phyloP scores from a whole-genome alignment of 2,797 vertebrate species.

The Halcyon smyrnensis region DNA sequence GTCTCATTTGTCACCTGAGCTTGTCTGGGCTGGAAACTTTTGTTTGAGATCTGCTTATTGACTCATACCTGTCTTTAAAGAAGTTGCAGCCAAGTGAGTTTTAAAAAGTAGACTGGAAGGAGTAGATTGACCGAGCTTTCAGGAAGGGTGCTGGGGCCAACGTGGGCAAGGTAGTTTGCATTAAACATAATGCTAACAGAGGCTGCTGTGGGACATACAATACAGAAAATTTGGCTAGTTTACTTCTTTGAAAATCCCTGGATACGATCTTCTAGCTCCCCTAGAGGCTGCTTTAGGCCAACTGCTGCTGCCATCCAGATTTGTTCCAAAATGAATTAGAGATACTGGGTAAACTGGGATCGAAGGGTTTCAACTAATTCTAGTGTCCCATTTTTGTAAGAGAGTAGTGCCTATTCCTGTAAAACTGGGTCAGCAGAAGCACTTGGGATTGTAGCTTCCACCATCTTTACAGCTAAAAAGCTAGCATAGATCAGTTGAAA shows the following conservation, averaged over 20 bases:
- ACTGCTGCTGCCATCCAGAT: background rate
- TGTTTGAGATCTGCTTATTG: background rate
- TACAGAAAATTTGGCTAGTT: background rate
- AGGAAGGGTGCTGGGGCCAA: background rate
- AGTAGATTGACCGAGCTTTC: background rate
- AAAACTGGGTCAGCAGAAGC: constrained; percentile 37
- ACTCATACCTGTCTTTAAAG: background rate
- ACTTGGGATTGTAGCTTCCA: constrained; percentile 11
- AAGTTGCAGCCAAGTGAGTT: background rate
- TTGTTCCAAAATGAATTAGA: background rate
- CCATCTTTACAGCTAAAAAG: constrained; percentile 30
- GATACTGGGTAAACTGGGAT: background rate
- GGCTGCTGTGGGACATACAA: background rate
- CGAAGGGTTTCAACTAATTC: background rate
- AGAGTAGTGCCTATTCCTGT: background rate
- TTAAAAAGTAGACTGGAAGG: background rate
- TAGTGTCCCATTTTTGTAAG: constrained; percentile 5
- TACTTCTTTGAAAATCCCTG: background rate
- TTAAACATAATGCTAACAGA: background rate
- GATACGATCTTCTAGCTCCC: constrained; percentile 45
- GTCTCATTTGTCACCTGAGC: background rate
- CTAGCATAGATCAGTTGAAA: constrained; percentile 37
- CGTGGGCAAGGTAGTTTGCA: background rate
- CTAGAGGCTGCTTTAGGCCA: constrained; percentile 44
- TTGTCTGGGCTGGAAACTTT: background rate